phyloP scores from a whole-genome alignment of 2,888 invertebrate genomes.

The Liodrosophila aerea region DNA sequence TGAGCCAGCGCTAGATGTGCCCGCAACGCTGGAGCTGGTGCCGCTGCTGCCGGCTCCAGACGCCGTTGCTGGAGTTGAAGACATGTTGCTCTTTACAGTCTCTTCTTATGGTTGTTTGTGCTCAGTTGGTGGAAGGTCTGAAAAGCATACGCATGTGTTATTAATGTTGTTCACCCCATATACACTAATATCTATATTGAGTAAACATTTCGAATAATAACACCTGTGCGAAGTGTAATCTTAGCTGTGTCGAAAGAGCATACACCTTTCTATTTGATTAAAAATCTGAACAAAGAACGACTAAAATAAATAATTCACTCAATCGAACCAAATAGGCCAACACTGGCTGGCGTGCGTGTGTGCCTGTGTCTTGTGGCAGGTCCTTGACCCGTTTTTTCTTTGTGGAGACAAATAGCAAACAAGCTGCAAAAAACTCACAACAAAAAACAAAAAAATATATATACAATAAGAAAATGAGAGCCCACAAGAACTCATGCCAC shows the following conservation, averaged over 20 bases:
- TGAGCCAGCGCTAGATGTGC: constrained; percentile 54
- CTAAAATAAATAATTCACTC: constrained; percentile 1
- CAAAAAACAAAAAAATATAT: background rate
- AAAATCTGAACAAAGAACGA: constrained; percentile 6
- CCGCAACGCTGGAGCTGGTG: constrained; percentile 83
- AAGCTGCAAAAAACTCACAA: constrained; percentile 11
- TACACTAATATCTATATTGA: too few relatives aligned
- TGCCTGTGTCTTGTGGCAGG: constrained; percentile 26
- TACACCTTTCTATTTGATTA: background rate
- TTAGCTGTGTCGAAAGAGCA: too few relatives aligned
- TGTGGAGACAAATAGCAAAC: constrained; percentile 15
- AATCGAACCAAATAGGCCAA: constrained; percentile 19
- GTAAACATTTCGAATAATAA: too few relatives aligned
- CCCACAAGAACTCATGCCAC: constrained; percentile 27
- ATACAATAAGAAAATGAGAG: constrained; percentile 6
- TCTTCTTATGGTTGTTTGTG: constrained; percentile 20
- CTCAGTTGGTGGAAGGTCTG: constrained; percentile 15
- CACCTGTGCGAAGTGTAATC: too few relatives aligned
- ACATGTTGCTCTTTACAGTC: constrained; percentile 65
- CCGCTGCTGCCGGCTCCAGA: constrained; percentile 83
- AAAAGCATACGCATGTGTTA: background rate
- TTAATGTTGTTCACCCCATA: too few relatives aligned
- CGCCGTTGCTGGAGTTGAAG: constrained; percentile 77
- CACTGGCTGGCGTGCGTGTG: constrained; percentile 2
- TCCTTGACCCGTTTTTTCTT: constrained; percentile 49